Percentiles rank a stretch among this genome's conserved stretches.
Evolutionary conservation across 2,888 invertebrate genomes (phyloP).

Genomic region (Drosophila siamana): DNA sequence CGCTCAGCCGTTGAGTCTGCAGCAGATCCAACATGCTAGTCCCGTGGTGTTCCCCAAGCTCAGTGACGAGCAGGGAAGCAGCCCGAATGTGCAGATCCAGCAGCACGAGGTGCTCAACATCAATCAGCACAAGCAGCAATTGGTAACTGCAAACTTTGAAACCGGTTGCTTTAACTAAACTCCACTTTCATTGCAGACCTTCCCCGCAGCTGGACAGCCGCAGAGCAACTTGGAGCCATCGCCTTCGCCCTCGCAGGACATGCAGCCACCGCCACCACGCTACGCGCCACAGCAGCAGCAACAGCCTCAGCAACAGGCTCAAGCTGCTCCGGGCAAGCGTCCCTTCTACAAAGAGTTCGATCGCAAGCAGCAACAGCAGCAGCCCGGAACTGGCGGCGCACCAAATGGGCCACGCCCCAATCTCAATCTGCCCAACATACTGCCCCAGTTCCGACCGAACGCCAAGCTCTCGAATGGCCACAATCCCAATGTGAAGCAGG

Average conservation of each 20-base stretch:
- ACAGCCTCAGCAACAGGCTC: conserved; percentile 42
- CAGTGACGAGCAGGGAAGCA: conserved; percentile 51
- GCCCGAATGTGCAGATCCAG: conserved; percentile 74
- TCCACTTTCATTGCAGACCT: conserved; percentile 33
- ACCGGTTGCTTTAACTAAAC: background rate
- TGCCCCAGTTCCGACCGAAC: conserved; percentile 90
- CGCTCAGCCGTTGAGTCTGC: conserved; percentile 83
- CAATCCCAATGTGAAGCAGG: conserved; percentile 78
- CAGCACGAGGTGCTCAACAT: conserved; percentile 83
- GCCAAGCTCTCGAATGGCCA: conserved; percentile 87
- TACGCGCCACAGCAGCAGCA: conserved; percentile 60
- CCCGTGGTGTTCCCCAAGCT: conserved; percentile 83
- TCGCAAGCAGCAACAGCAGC: conserved; percentile 74
- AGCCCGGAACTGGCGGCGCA: conserved; percentile 28
- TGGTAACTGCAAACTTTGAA: conserved; percentile 60
- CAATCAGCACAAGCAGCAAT: conserved; percentile 81
- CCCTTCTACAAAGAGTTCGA: conserved; percentile 79
- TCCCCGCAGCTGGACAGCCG: conserved; percentile 53
- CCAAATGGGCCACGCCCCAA: conserved; percentile 60
- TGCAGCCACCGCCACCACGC: conserved; percentile 83
- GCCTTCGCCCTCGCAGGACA: conserved; percentile 86
- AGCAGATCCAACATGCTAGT: conserved; percentile 79
- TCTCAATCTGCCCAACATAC: conserved; percentile 88
- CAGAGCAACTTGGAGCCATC: conserved; percentile 67
- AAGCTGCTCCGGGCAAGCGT: conserved; percentile 41